Evolutionary conservation across 2,888 invertebrate genomes (phyloP), one percentile per base, ranked within the genome.

Genomic region (Camptogramma bilineatum): DNA sequence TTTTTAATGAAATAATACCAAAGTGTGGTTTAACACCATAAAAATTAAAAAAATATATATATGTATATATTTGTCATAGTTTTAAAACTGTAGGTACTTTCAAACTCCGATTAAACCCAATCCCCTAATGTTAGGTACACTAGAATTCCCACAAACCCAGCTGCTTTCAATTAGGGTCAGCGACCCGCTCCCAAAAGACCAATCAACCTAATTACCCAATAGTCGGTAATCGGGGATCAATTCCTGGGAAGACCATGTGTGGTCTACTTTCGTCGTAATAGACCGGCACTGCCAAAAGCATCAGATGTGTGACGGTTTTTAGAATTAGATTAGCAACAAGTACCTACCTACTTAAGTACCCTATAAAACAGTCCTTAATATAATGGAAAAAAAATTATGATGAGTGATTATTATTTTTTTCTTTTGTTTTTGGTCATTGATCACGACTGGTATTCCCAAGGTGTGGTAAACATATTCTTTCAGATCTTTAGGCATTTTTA

Each of bases 131-230:
- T 39, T 10, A 13, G 13, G 34, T 55, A 47, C 55, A 48, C 16
- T 13, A 51, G 17, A 53, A 18, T 28, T 57, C 58, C 60, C 9
- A 52, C 28, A 48, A 54, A 64, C 62, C 48, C 28, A 62, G 53
- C 48, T 56, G 66, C 16, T 24, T 53, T 59, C 53, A 50, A 48
- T 58, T 50, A 31, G 24, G 47, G 60, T 50, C 60, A 58, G 18
- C 64, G 64, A 68, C 64, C 63, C 51, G 71, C 50, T 58, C 66
- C 61, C 57, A 34, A 69, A 65, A 56, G 44, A 59, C 51, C 63
- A 71, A 75, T 74, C 76, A 76, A 73, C 78, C 79, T 75, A 83
- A 86, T 87, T 84, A 80, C 80, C 76, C 84, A 86, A 88, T 87
- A 84, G 80, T 71, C 69, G 31, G 73, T 83, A 86, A 85, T 81